Conservation (phyloP, 1,140 invertebrate species). For the Bombus superbus region DNA sequence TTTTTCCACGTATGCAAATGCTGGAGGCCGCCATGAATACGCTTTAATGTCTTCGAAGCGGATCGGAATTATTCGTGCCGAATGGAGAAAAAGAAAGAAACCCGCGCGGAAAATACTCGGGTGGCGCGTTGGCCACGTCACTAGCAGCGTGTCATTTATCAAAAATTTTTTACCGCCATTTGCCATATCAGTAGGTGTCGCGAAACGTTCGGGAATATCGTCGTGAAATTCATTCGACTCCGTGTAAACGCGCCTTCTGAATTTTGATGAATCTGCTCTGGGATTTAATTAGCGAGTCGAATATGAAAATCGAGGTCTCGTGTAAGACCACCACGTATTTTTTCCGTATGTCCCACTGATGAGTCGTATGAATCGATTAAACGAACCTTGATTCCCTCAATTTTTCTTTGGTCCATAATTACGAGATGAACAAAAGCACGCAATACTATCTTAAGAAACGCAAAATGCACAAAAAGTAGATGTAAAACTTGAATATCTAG, state of each 20-base stretch:
- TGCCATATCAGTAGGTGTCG: conserved; percentile 16
- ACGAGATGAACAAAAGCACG: too few species aligned
- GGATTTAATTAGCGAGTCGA: conserved; percentile 7
- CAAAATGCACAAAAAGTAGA: too few species aligned
- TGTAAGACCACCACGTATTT: background rate
- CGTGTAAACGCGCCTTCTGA: conserved; percentile 15
- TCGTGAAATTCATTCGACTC: conserved; percentile 32
- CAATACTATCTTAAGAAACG: too few species aligned
- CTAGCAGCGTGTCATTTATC: conserved; percentile 44
- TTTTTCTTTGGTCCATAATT: too few species aligned
- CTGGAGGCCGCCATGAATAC: conserved; percentile 17
- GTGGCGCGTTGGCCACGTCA: background rate
- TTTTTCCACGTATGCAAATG: conserved; percentile 21
- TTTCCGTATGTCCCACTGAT: background rate
- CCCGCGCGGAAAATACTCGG: background rate
- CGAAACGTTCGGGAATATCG: conserved; percentile 19
- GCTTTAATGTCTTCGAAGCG: conserved; percentile 42
- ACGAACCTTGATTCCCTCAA: too few species aligned
- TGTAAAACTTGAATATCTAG: too few species aligned
- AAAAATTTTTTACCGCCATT: conserved; percentile 42
- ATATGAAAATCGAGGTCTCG: background rate
- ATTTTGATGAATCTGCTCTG: conserved; percentile 18
- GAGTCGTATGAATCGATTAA: background rate
- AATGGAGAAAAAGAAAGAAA: background rate
- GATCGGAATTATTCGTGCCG: conserved; percentile 42